Conservation (phyloP, 2,113 vertebrate species). For the Saimiri boliviensis region DNA sequence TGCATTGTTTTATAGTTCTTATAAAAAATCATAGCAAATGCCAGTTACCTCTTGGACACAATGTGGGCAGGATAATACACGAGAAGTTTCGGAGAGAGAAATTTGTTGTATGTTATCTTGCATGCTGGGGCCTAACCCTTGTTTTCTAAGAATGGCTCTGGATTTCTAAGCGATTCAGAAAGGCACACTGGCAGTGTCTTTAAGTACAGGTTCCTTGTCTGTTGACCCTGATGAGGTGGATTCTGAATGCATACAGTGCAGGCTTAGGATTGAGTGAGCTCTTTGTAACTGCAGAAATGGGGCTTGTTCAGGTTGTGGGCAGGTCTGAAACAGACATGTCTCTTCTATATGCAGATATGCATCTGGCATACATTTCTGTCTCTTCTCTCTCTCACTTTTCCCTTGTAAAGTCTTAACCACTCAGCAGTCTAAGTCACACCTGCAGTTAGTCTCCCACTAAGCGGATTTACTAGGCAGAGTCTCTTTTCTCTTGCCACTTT, state of each 20-base stretch:
- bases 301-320: no score
- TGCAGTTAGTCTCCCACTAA: not conserved
- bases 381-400: not conserved
- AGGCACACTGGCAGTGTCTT: fast-evolving
- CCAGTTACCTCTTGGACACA: fast-evolving
- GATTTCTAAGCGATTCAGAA: not conserved
- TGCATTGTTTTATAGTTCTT: not conserved
- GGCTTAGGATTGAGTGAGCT: not conserved
- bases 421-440: no score
- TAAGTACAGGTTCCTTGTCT: not conserved
- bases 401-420: not conserved
- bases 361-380: fast-evolving
- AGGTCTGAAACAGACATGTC: not conserved
- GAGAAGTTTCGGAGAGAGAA: not conserved
- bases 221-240: fast-evolving
- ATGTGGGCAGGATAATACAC: not conserved
- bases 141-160: not conserved
- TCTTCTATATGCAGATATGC: not conserved
- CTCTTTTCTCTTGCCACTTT: not conserved
- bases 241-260: not conserved
- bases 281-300: not conserved
- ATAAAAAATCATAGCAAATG: not conserved
- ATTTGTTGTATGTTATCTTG: fast-evolving
- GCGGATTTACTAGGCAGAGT: not conserved
- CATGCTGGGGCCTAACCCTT: not conserved